Percentiles rank a stretch among this genome's conserved stretches.
These are phyloP conservation scores for Embiotoca jacksoni DNA, from an alignment of 2,113 vertebrate species.

Conservation along the genomic window DNA sequence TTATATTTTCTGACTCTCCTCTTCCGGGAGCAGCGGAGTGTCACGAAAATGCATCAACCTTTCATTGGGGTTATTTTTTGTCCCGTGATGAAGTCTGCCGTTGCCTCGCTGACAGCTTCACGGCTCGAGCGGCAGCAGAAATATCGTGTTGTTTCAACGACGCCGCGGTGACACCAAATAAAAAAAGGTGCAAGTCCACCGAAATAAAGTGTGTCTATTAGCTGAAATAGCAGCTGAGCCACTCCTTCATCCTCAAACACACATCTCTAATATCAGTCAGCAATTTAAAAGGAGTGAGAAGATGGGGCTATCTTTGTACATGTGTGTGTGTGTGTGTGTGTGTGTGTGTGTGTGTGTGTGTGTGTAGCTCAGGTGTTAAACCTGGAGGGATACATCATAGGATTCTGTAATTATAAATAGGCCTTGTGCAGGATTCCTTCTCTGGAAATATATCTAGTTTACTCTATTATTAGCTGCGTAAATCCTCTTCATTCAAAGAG, in stretches of 20 bases:
- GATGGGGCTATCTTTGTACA: constrained; percentile 25
- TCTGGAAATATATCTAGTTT: constrained; percentile 69
- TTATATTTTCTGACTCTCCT: no score
- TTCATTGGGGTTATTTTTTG: constrained; percentile 32
- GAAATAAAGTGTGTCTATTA: constrained; percentile 37
- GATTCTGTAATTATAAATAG: constrained; percentile 71
- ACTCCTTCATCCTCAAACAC: not conserved
- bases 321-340: constrained; percentile 2
- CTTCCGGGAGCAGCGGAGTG: not conserved
- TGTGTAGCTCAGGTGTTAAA: constrained; percentile 20
- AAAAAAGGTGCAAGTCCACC: constrained; percentile 10
- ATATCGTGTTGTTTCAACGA: constrained; percentile 9
- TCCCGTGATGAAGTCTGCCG: constrained; percentile 9
- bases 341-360: constrained; percentile 21
- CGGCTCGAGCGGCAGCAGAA: not conserved
- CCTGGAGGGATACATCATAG: constrained; percentile 47
- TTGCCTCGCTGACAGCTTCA: constrained; percentile 25
- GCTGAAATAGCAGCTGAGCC: not conserved
- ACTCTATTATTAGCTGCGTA: constrained; percentile 68
- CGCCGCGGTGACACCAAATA: not conserved
- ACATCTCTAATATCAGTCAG: constrained; percentile 12
- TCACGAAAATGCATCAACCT: not conserved
- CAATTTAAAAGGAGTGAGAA: constrained; percentile 23
- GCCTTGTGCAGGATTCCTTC: constrained; percentile 59
- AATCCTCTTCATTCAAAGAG: constrained; percentile 46